These are phyloP conservation scores for Morus bassanus DNA, from an alignment of 2,797 vertebrate genomes.

Conservation along the genomic window DNA sequence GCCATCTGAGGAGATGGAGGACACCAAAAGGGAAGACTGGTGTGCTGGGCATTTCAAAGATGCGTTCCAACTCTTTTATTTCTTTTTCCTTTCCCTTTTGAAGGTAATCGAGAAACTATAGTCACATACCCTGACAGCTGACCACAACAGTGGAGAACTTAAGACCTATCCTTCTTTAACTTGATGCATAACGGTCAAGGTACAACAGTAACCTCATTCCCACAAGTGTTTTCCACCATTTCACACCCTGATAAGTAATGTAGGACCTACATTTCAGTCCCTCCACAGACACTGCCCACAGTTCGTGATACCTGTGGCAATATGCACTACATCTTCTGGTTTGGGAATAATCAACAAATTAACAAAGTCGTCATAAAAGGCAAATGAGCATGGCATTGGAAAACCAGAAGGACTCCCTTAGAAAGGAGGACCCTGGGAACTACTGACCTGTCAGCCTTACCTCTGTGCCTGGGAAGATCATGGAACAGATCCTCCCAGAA, in stretches of 20 bases:
- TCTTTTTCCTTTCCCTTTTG: background rate
- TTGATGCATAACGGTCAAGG: background rate
- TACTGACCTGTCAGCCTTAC: background rate
- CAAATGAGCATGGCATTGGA: background rate
- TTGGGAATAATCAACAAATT: background rate
- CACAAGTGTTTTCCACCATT: background rate
- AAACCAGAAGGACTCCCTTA: background rate
- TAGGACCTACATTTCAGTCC: background rate
- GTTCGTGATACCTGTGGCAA: background rate
- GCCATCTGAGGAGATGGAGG: background rate
- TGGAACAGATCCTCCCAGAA: background rate
- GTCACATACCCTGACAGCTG: background rate
- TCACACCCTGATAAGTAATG: background rate
- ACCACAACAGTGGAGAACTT: background rate
- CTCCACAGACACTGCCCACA: background rate
- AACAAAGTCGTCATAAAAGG: background rate
- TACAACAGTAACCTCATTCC: background rate
- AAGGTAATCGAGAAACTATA: background rate
- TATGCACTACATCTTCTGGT: background rate
- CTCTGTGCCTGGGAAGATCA: background rate
- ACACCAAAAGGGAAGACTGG: background rate
- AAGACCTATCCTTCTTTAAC: background rate
- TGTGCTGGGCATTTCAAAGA: background rate
- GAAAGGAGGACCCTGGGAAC: background rate
- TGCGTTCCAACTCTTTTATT: background rate